Percentiles rank a stretch among this genome's conserved stretches.
Conservation (phyloP, 2,888 invertebrate genomes). For the Platerodrilus igneus region DNA sequence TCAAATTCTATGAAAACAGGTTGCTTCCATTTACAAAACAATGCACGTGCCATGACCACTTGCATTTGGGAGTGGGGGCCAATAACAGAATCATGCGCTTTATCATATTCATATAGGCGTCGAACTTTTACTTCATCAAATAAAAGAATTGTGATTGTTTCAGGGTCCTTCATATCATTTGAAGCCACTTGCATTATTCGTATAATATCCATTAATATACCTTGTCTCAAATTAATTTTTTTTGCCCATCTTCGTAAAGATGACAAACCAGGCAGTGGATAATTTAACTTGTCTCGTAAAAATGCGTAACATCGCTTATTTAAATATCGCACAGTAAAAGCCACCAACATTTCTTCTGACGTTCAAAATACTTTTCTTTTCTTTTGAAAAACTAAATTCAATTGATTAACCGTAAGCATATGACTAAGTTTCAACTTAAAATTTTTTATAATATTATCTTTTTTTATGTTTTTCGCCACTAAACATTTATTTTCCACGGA, state of each 20-base stretch:
- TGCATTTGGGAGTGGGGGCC: slow-evolving; percentile 32
- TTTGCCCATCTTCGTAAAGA: slow-evolving; percentile 13
- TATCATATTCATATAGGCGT: slow-evolving; percentile 12
- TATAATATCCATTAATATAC: slow-evolving; percentile 10
- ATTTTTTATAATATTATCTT: too few relatives aligned
- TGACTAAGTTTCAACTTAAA: background rate
- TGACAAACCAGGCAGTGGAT: slow-evolving; percentile 14
- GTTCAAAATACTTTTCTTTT: slow-evolving; percentile 19
- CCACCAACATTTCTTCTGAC: slow-evolving; percentile 16
- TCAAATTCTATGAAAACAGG: slow-evolving; percentile 33
- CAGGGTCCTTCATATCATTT: slow-evolving; percentile 10
- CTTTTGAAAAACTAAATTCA: slow-evolving; percentile 10
- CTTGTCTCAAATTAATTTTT: slow-evolving; percentile 15
- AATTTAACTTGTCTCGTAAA: slow-evolving; percentile 12
- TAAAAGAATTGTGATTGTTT: slow-evolving; percentile 13
- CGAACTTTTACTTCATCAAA: slow-evolving; percentile 21
- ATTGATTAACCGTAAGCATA: slow-evolving; percentile 7
- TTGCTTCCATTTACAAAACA: slow-evolving; percentile 31
- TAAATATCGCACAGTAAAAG: slow-evolving; percentile 21
- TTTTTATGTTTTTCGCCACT: slow-evolving; percentile 3
- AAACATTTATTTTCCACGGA: too few relatives aligned
- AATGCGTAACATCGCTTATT: slow-evolving; percentile 20
- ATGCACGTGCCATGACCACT: slow-evolving; percentile 29
- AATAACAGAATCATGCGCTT: slow-evolving; percentile 10
- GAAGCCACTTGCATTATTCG: slow-evolving; percentile 17